Evolutionary conservation across 2,888 invertebrate species (phyloP), one percentile per base, ranked within the genome.

Genomic region (Agriopis marginaria): DNA sequence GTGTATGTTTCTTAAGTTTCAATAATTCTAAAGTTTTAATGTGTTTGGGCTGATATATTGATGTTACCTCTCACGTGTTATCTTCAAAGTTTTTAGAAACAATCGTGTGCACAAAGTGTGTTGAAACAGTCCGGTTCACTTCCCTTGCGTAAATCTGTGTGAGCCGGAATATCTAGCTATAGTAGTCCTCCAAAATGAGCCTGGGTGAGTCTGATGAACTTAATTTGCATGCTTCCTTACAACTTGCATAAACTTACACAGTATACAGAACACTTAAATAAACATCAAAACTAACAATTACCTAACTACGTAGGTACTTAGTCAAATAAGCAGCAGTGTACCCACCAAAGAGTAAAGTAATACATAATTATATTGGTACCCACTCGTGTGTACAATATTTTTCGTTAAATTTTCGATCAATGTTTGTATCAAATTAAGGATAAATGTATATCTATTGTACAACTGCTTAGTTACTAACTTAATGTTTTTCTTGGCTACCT

Each of bases 121-220:
- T 56, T 44, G 56, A 0, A 40, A 53, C 65, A 63, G n/a, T 68
- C 62, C 65, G 56, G 66, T 70, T 67, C 61, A 56, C 55, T 42
- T 47, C 39, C 49, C 60, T 67, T 72, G 56, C 58, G 56, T 61
- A 71, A 66, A 62, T 11, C 39, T 50, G 63, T 54, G 5, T 51
- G n/a, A n/a, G 50, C 44, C 63, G 8, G 40, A 40, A 54, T n/a
- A 39, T 55, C 58, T 55, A 61, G 32, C 17, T 47, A 55, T 50
- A 71, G 64, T 68, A 71, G 53, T 39, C 51, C 53, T n/a, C 49
- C 60, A 78, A 70, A 56, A 82, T 82, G 82, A 77, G 78, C 70
- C 65, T 77, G 23, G 82, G 82, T 82, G 59, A 82, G 82, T 81
- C 66, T 54, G 32, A 63, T 69, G 42, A 69, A 65, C 66, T 32